Conservation (phyloP, 2,113 vertebrate genomes). For the Clarias macrocephalus region DNA sequence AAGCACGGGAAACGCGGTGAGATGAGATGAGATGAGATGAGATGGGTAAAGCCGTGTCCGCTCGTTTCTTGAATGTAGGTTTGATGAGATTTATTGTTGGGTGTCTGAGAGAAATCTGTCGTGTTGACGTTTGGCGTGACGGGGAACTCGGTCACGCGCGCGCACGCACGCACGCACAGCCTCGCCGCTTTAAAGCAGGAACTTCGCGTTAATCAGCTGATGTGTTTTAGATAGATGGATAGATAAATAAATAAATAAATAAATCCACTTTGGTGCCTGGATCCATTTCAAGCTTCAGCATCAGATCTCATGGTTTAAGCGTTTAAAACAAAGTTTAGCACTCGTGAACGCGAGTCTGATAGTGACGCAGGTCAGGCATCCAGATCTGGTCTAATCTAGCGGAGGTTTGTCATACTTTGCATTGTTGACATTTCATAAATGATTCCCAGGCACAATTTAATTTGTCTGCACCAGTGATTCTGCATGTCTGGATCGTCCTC, state of each 20-base stretch:
- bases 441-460: not conserved
- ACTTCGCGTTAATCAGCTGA: not conserved
- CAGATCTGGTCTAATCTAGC: not conserved
- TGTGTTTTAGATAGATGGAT: not conserved
- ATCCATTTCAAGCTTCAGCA: not conserved
- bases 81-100: not conserved
- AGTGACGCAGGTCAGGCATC: not conserved
- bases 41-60: not conserved
- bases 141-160: not conserved
- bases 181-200: not conserved
- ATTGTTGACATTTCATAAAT: slow-evolving; percentile 17
- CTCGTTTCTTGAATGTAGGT: not conserved
- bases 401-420: slow-evolving; percentile 4
- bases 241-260: too few species aligned
- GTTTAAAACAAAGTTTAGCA: not conserved
- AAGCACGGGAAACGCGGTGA: not conserved
- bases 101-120: not conserved
- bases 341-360: not conserved
- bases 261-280: not conserved
- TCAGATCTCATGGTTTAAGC: not conserved
- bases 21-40: not conserved
- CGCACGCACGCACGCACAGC: not conserved
- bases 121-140: not conserved
- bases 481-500: not conserved
- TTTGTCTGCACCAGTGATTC: not conserved